Conservation (phyloP, 2,888 invertebrate genomes). For the Drepanosiphum platanoidis region DNA sequence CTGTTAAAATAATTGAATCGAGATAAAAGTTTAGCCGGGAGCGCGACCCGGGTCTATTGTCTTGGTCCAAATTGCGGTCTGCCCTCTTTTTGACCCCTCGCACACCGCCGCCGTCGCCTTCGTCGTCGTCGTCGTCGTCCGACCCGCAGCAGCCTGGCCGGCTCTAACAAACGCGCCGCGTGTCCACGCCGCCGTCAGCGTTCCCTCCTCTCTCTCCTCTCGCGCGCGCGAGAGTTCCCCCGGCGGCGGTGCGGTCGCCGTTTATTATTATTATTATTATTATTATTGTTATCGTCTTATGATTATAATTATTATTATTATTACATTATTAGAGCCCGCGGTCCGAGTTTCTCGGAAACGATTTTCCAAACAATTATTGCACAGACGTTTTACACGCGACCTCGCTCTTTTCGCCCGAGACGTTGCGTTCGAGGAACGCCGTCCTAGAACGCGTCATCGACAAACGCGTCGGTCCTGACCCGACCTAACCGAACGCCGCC, state of each 20-base stretch:
- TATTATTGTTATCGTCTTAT: neutral
- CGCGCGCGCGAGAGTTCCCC: neutral
- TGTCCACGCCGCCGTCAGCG: too few relatives aligned
- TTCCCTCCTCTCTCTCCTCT: too few relatives aligned
- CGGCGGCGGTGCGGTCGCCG: neutral
- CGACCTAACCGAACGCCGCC: too few relatives aligned
- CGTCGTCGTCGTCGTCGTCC: too few relatives aligned
- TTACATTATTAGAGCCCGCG: neutral
- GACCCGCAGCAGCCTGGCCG: neutral
- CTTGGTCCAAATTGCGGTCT: slow-evolving; percentile 59
- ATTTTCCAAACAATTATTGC: neutral
- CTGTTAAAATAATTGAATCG: slow-evolving; percentile 62
- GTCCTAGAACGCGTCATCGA: neutral
- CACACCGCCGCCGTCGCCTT: neutral
- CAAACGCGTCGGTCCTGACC: too few relatives aligned
- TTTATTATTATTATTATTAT: neutral
- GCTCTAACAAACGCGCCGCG: neutral
- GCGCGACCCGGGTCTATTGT: slow-evolving; percentile 55
- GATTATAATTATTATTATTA: too few relatives aligned
- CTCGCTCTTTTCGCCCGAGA: neutral
- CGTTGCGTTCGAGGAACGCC: neutral
- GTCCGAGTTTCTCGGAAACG: neutral
- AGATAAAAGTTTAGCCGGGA: slow-evolving; percentile 61
- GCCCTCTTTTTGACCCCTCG: slow-evolving; percentile 44
- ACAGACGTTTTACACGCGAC: too few relatives aligned